These are phyloP conservation scores for Chromobotia macracanthus DNA, from an alignment of 2,797 vertebrate species.

Conservation along the genomic window DNA sequence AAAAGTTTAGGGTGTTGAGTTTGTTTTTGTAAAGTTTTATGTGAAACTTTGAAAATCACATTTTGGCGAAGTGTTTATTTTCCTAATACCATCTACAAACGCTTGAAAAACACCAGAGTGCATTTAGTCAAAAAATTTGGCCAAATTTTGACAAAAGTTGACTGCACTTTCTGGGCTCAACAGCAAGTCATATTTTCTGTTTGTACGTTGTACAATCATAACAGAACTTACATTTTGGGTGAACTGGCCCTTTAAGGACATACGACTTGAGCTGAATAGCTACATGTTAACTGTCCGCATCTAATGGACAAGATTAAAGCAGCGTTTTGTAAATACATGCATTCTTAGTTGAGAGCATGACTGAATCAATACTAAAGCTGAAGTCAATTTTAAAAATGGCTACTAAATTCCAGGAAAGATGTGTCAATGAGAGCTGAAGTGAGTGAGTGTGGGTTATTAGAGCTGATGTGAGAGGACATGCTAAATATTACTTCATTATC, in stretches of 20 bases:
- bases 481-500: constrained; percentile 5
- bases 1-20: not conserved
- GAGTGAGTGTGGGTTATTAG: not conserved
- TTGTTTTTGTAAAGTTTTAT: not conserved
- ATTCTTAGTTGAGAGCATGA: constrained; percentile 10
- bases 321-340: constrained; percentile 12
- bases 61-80: not conserved
- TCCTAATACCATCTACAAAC: not conserved
- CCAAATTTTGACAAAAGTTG: not conserved
- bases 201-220: not conserved
- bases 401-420: constrained; percentile 10
- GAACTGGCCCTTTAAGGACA: too few relatives aligned
- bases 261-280: not conserved
- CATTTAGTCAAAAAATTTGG: not conserved
- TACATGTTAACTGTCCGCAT: not conserved
- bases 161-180: not conserved
- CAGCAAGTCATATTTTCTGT: not conserved
- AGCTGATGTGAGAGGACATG: constrained; percentile 14
- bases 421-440: constrained; percentile 23
- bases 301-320: constrained; percentile 3
- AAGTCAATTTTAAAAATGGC: not conserved
- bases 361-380: constrained; percentile 6
- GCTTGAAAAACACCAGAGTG: not conserved
- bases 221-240: too few relatives aligned
- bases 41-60: not conserved